phyloP scores from a whole-genome alignment of 2,797 vertebrate species.

The Gymnocypris eckloni region DNA sequence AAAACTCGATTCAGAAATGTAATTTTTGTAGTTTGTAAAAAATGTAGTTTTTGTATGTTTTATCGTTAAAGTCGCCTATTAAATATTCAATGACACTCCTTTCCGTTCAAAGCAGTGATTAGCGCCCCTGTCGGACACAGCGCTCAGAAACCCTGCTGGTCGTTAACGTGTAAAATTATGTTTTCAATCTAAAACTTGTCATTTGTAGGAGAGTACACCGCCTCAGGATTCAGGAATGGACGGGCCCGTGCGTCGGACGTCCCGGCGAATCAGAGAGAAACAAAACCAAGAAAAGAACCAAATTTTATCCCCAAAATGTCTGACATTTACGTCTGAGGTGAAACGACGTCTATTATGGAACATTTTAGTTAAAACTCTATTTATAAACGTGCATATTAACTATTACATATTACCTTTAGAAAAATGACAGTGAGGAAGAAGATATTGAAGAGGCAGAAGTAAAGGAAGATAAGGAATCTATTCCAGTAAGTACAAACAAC shows the following conservation, averaged over 20 bases:
- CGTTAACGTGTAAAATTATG: not conserved
- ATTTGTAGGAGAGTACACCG: constrained; percentile 31
- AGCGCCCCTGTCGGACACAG: not conserved
- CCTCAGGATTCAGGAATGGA: constrained; percentile 16
- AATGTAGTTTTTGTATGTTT: not conserved
- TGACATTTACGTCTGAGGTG: not conserved
- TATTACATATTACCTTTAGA: constrained; percentile 22
- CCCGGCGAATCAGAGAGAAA: constrained; percentile 12
- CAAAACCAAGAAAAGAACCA: constrained; percentile 21
- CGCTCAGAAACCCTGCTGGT: not conserved
- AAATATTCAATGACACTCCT: not conserved
- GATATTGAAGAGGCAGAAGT: not conserved
- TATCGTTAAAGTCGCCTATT: not conserved
- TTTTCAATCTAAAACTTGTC: not conserved
- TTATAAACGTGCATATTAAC: not conserved
- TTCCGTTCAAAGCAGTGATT: not conserved
- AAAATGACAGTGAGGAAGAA: constrained; percentile 2
- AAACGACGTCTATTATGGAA: not conserved
- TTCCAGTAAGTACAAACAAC: constrained; percentile 34
- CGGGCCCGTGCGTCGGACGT: not conserved
- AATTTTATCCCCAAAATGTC: constrained; percentile 6
- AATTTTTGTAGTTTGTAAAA: too few species aligned
- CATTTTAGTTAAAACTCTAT: not conserved
- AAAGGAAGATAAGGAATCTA: not conserved
- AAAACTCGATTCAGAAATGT: not conserved